A percentile compares a stretch with the other conserved stretches of the same genome.
phyloP scores from a whole-genome alignment of 2,113 vertebrate genomes.

The Pithys albifrons region DNA sequence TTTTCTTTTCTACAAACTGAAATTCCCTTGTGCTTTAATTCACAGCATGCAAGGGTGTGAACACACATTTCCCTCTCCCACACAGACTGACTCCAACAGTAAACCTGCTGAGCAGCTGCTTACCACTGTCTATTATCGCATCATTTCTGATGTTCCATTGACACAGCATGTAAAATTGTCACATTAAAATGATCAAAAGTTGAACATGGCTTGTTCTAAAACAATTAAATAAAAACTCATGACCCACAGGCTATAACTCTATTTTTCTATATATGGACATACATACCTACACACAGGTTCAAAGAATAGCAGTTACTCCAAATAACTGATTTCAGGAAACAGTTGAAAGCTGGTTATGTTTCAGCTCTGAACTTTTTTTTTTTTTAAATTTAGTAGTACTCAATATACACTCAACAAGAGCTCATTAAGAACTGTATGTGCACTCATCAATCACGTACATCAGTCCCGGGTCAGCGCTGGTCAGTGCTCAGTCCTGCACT shows the following conservation, averaged over 20 bases:
- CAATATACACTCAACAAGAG: conserved; percentile 20
- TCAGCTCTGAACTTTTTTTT: neutral
- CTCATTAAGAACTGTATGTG: conserved; percentile 55
- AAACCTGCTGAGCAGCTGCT: neutral
- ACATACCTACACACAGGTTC: neutral
- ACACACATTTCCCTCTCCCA: neutral
- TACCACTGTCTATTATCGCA: neutral
- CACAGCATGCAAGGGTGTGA: neutral
- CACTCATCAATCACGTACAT: neutral
- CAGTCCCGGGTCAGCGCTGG: neutral
- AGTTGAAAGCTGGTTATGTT: neutral
- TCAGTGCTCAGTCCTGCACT: neutral
- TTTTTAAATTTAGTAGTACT: neutral
- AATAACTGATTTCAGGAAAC: neutral
- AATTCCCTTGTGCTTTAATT: neutral
- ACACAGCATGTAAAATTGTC: neutral
- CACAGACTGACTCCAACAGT: fast-evolving
- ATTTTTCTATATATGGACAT: neutral
- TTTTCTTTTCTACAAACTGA: neutral
- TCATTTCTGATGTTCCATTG: neutral
- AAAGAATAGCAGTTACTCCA: neutral
- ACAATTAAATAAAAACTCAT: fast-evolving
- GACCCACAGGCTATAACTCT: neutral
- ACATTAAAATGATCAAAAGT: neutral
- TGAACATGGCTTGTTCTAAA: neutral